Evolutionary conservation across 2,797 vertebrate species (phyloP).

Genomic region (Cichlasoma orientale): DNA sequence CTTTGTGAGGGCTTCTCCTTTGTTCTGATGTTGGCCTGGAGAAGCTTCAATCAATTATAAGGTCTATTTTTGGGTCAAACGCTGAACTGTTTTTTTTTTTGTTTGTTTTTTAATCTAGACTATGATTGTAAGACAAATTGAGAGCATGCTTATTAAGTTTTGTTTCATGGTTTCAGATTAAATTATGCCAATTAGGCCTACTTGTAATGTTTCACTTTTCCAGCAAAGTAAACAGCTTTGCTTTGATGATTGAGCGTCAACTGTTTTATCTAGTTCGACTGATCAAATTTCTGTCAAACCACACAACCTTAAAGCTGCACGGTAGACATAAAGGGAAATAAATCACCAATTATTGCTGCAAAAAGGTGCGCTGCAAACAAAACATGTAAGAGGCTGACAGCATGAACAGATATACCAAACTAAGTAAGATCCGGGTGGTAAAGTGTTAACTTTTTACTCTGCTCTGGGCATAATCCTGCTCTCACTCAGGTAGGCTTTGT

Average conservation of each 20-base stretch:
- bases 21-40: slow-evolving; percentile 32
- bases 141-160: not conserved
- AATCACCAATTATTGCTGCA: not conserved
- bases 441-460: slow-evolving; percentile 41
- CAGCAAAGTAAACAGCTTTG: slow-evolving; percentile 1
- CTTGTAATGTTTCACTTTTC: not conserved
- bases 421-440: slow-evolving; percentile 10
- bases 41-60: slow-evolving; percentile 16
- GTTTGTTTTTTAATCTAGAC: not conserved
- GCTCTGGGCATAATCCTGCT: slow-evolving; percentile 49
- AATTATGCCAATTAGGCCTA: slow-evolving; percentile 1
- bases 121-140: not conserved
- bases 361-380: not conserved
- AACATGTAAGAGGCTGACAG: not conserved
- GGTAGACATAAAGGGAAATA: not conserved
- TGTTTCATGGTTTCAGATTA: slow-evolving; percentile 14
- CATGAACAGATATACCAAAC: not conserved
- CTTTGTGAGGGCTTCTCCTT: slow-evolving; percentile 51
- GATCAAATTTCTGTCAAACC: not conserved
- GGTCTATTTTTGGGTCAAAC: not conserved
- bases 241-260: not conserved
- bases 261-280: not conserved
- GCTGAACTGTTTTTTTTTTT: not conserved
- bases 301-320: not conserved
- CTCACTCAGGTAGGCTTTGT: slow-evolving; percentile 47